Evolutionary conservation across 2,888 invertebrate species (phyloP), one percentile per base, ranked within the genome.

Genomic region (Malacosoma neustria): DNA sequence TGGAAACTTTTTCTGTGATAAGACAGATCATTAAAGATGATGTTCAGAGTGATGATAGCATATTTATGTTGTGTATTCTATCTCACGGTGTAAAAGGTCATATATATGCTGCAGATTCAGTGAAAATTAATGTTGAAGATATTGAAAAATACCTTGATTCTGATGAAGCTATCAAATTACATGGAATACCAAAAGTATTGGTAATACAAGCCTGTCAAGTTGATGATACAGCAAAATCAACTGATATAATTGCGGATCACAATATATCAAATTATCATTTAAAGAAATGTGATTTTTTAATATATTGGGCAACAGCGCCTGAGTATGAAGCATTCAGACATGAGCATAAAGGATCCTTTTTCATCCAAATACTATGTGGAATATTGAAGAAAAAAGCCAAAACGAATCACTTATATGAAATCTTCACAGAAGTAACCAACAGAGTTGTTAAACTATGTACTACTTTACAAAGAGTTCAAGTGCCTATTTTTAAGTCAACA

Each of bases 121-220:
- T 81, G 0, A 73, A 74, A 52, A 66, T 85, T 3, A 80, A 71
- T 46, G 60, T 85, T 30, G 73, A 77, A 41, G 61, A 72, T 38
- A 73, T 85, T 38, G 73, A 82, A 57, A 63, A 64, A 29, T 46
- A 77, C 39, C 48, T 85, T 22, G 81, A 81, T 50, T 70, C 72
- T 9, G 65, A 75, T 39, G 63, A 70, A 30, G 62, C 66, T 14
- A 40, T 42, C 4, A 51, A 63, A 14, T 54, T 84, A 13, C 51
- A 58, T 38, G 63, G 66, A 1, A 75, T 75, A 31, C 85, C 85
- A 0, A 85, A 85, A 44, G 53, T 85, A 2, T 46, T 85, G 11
- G 72, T 85, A 36, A 51, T 85, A 38, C 81, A 85, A 55, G 85
- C 85, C 5, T 85, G 85, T 43, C 82, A 82, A 51, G 66, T 70